Conservation (phyloP, 2,113 vertebrate species). For the Octodon degus region DNA sequence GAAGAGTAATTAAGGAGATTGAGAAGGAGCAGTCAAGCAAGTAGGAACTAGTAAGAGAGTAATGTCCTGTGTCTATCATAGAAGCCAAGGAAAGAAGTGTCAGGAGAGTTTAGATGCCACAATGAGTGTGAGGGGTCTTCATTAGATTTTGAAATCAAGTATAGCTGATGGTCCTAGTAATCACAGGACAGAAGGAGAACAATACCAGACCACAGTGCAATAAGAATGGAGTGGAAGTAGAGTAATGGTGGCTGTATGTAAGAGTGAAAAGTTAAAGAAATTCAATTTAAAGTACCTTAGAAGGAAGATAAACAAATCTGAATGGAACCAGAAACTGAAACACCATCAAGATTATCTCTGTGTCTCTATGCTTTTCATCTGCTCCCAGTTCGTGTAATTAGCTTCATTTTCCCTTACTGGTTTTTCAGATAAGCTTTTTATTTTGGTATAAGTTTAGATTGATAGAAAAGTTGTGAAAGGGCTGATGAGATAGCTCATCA, state of each 20-base stretch:
- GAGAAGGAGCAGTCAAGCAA: background rate
- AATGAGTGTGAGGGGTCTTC: background rate
- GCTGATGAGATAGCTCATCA: no score
- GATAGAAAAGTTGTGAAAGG: conserved; percentile 37
- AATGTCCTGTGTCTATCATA: background rate
- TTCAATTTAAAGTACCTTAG: background rate
- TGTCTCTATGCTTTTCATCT: conserved; percentile 43
- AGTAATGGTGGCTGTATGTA: background rate
- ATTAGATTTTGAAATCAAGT: conserved; percentile 6
- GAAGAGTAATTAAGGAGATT: background rate
- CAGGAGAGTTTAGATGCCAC: conserved; percentile 37
- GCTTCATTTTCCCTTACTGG: conserved; percentile 7
- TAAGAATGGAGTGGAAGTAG: background rate
- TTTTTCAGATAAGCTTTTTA: conserved; percentile 34
- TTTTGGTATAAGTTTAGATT: conserved; percentile 49
- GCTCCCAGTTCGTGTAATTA: conserved; percentile 41
- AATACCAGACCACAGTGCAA: background rate
- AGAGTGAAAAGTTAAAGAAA: conserved; percentile 16
- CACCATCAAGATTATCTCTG: conserved; percentile 28
- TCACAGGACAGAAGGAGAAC: conserved; percentile 15
- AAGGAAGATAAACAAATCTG: conserved; percentile 30
- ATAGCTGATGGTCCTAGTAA: background rate
- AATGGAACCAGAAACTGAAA: conserved; percentile 35
- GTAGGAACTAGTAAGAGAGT: background rate
- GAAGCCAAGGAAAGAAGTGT: conserved; percentile 30